phyloP scores from a whole-genome alignment of 2,113 vertebrate species.

The Todiramphus saurophagus region DNA sequence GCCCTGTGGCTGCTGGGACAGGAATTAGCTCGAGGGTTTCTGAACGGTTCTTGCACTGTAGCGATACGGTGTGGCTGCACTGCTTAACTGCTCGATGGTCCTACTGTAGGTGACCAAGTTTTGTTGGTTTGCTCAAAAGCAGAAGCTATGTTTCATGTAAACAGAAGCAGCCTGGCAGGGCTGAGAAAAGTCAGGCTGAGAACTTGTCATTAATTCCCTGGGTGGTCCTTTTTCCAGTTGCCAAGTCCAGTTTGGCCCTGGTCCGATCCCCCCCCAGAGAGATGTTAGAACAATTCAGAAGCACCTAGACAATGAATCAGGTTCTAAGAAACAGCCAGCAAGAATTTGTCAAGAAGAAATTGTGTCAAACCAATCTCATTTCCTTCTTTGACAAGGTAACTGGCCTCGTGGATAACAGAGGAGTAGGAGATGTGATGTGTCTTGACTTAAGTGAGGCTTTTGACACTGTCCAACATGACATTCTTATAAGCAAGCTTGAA shows the following conservation, averaged over 20 bases:
- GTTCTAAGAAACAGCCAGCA: slow-evolving; percentile 56
- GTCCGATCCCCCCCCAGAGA: neutral
- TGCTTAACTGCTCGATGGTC: neutral
- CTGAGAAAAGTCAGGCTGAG: neutral
- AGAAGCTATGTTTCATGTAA: neutral
- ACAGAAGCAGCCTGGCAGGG: neutral
- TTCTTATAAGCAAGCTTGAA: slow-evolving; percentile 48
- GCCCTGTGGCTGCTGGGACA: neutral
- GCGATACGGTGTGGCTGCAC: neutral
- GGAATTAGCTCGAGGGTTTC: neutral
- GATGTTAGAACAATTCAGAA: slow-evolving; percentile 14
- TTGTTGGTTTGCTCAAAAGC: neutral
- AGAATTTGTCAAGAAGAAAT: slow-evolving; percentile 53
- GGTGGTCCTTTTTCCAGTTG: slow-evolving; percentile 9
- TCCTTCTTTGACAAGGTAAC: slow-evolving; percentile 40
- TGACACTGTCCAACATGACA: slow-evolving; percentile 61
- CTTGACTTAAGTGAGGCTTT: slow-evolving; percentile 60
- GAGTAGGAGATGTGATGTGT: slow-evolving; percentile 54
- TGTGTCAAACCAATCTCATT: slow-evolving; percentile 52
- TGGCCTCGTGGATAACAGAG: slow-evolving; percentile 28
- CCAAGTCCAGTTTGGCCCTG: neutral
- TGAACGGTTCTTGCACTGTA: neutral
- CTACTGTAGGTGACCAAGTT: neutral
- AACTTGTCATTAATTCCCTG: neutral
- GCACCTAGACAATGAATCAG: slow-evolving; percentile 55